Evolutionary conservation across 2,113 vertebrate genomes (phyloP).

Genomic region (Strix uralensis): DNA sequence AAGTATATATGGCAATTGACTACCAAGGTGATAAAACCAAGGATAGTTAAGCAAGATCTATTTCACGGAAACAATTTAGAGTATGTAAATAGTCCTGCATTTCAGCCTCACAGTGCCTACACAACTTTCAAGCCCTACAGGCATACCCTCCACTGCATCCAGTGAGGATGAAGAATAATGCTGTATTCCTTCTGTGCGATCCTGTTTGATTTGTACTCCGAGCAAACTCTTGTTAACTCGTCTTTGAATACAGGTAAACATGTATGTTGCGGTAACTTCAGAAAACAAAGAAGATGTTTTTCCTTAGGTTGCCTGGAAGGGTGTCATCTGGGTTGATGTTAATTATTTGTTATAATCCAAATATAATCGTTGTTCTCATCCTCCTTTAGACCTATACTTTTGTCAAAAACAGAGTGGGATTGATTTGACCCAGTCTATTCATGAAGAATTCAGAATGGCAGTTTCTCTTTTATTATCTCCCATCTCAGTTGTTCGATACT

Average conservation of each 20-base stretch:
- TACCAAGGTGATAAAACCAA: not conserved
- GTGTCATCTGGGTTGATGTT: not conserved
- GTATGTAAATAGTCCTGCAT: not conserved
- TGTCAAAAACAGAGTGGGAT: not conserved
- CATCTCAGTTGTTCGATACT: not conserved
- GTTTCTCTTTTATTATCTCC: not conserved
- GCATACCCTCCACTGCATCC: conserved; percentile 10
- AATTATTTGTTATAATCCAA: not conserved
- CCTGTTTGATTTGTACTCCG: not conserved
- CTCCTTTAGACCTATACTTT: not conserved
- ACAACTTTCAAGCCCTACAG: not conserved
- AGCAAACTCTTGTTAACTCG: not conserved
- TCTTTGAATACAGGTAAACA: conserved; percentile 15
- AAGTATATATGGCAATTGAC: not conserved
- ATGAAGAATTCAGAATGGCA: not conserved
- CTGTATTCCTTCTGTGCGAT: not conserved
- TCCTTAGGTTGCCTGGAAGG: not conserved
- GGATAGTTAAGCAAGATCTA: not conserved
- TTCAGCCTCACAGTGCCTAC: conserved; percentile 12
- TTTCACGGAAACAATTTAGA: not conserved
- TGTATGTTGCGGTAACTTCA: not conserved
- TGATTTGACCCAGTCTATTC: not conserved
- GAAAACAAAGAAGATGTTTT: not conserved
- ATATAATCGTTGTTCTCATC: not conserved
- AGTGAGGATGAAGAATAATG: conserved; percentile 8